Evolutionary conservation across 2,797 vertebrate species (phyloP).

Genomic region (Acanthis flammea): DNA sequence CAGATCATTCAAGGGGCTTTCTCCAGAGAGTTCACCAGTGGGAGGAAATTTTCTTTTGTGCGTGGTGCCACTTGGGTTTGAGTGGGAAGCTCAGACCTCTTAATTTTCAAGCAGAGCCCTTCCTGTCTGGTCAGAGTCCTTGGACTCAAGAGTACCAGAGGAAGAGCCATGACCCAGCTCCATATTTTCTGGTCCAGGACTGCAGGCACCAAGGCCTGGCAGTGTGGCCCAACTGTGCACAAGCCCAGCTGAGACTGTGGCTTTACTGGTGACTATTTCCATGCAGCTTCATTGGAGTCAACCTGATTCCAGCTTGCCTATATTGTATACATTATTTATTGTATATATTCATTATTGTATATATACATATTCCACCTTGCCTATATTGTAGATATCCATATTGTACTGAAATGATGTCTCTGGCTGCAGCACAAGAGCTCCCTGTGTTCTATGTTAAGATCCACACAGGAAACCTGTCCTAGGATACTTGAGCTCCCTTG

Average conservation of each 20-base stretch:
- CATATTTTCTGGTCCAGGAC: fast-evolving
- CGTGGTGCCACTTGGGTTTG: background rate
- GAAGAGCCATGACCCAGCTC: background rate
- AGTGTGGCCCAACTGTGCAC: background rate
- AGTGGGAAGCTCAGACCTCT: background rate
- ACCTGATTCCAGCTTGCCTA: background rate
- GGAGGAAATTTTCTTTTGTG: background rate
- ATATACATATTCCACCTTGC: background rate
- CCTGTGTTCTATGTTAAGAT: fast-evolving
- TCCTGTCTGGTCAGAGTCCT: background rate
- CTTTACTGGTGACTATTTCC: background rate
- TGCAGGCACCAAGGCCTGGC: background rate
- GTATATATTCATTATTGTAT: background rate
- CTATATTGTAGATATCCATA: background rate
- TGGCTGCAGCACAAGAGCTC: background rate
- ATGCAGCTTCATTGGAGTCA: background rate
- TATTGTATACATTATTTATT: background rate
- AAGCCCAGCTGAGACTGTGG: background rate
- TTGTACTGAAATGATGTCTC: background rate
- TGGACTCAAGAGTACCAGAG: background rate
- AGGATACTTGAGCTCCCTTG: background rate
- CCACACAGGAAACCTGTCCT: background rate
- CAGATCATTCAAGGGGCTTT: background rate
- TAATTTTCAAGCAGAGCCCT: background rate
- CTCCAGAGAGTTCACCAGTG: background rate